Conservation (phyloP, 2,797 vertebrate genomes). For the Microhierax caerulescens region DNA sequence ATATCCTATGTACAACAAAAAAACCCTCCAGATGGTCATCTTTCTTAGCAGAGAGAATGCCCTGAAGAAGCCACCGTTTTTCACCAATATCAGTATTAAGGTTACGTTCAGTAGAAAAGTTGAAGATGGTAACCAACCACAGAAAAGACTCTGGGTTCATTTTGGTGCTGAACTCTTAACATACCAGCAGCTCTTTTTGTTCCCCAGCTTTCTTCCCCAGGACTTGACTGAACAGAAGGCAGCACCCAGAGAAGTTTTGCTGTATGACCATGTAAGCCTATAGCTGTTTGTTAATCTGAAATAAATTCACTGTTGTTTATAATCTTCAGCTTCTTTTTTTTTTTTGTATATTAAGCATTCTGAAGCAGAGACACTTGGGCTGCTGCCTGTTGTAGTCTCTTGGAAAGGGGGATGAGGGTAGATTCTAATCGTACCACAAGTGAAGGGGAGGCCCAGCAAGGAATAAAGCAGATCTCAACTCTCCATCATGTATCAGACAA, state of each 20-base stretch:
- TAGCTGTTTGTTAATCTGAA: neutral
- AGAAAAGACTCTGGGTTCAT: neutral
- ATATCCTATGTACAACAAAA: neutral
- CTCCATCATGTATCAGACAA: neutral
- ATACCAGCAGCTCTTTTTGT: neutral
- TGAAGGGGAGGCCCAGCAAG: neutral
- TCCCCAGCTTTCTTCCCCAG: neutral
- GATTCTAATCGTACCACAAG: neutral
- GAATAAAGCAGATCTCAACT: neutral
- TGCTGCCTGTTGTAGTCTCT: neutral
- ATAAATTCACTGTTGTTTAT: conserved; percentile 39
- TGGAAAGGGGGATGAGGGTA: too few relatives aligned
- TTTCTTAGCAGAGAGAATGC: neutral
- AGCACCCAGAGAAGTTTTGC: neutral
- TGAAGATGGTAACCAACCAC: neutral
- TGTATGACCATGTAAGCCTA: neutral
- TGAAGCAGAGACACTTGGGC: neutral
- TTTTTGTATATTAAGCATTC: conserved; percentile 12
- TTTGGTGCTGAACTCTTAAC: neutral
- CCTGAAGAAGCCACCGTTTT: neutral
- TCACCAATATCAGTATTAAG: neutral
- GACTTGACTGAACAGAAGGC: neutral
- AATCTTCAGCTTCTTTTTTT: neutral
- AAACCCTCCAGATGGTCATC: neutral
- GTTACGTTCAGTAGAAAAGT: neutral